A percentile compares a stretch with the other conserved stretches of the same genome.
These are phyloP conservation scores for Tinea trinotella DNA, from an alignment of 2,888 invertebrate genomes.

Conservation along the genomic window DNA sequence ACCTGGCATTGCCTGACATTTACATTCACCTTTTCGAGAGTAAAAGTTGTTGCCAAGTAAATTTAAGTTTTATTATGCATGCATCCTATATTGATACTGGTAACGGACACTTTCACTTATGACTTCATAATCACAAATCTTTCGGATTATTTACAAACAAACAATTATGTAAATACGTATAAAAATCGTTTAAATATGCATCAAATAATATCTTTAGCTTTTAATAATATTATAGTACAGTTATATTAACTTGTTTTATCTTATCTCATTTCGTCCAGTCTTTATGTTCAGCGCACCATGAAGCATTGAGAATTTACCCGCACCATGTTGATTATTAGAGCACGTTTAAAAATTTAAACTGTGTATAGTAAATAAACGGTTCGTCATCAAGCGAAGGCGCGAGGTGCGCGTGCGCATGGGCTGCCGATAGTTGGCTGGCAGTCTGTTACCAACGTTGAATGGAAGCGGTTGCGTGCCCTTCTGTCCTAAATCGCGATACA, in stretches of 20 bases:
- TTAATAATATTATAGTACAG: background rate
- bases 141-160: background rate
- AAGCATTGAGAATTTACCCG: conserved; percentile 24
- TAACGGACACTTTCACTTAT: conserved; percentile 46
- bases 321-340: conserved; percentile 56
- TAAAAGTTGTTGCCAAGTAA: conserved; percentile 34
- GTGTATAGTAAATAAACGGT: conserved; percentile 67
- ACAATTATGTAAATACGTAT: background rate
- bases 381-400: conserved; percentile 38
- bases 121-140: background rate
- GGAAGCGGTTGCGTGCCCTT: conserved; percentile 53
- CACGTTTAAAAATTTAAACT: conserved; percentile 60
- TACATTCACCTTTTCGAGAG: conserved; percentile 26
- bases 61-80: conserved; percentile 5
- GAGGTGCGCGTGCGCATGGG: conserved; percentile 48
- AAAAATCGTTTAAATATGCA: background rate
- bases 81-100: background rate
- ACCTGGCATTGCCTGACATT: conserved; percentile 31
- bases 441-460: conserved; percentile 57
- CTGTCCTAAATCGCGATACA: conserved; percentile 28
- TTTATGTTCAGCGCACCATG: conserved; percentile 17
- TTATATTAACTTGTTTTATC: background rate
- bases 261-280: background rate
- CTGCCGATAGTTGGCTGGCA: conserved; percentile 31
- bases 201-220: background rate